phyloP scores from a whole-genome alignment of 2,113 vertebrate genomes.

The Toxostoma redivivum region DNA sequence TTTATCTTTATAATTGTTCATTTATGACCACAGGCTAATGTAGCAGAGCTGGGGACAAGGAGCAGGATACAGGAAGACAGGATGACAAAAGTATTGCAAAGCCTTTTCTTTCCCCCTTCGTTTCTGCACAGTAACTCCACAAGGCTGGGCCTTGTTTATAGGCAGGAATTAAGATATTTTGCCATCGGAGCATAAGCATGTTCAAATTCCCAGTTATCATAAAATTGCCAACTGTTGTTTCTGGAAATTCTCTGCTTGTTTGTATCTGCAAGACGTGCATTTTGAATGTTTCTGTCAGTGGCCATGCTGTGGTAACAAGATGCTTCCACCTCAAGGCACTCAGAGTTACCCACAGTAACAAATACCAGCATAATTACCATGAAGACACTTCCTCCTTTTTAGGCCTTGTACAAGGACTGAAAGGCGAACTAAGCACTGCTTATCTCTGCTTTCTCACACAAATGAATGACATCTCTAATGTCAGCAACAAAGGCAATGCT shows the following conservation, averaged over 20 bases:
- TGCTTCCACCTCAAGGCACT: neutral
- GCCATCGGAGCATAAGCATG: neutral
- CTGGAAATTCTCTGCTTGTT: neutral
- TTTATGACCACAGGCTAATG: neutral
- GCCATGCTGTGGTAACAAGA: neutral
- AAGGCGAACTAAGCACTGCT: neutral
- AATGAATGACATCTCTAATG: neutral
- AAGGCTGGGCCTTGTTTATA: neutral
- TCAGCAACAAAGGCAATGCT: neutral
- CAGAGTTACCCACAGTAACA: neutral
- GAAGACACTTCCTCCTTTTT: neutral
- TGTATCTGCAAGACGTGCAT: neutral
- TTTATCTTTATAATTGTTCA: neutral
- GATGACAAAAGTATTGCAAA: neutral
- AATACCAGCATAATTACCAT: neutral
- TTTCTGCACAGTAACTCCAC: neutral
- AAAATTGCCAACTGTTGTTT: neutral
- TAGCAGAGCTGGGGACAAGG: neutral
- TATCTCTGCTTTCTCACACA: neutral
- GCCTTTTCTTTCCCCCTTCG: fast-evolving
- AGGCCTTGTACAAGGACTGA: neutral
- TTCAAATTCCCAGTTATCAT: neutral
- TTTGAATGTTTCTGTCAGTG: neutral
- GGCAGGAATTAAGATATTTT: neutral
- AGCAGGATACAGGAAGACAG: neutral